Conservation (phyloP, 30 jellyfish, hydroid and myxozoan species). For the Chironex yamaguchii region DNA sequence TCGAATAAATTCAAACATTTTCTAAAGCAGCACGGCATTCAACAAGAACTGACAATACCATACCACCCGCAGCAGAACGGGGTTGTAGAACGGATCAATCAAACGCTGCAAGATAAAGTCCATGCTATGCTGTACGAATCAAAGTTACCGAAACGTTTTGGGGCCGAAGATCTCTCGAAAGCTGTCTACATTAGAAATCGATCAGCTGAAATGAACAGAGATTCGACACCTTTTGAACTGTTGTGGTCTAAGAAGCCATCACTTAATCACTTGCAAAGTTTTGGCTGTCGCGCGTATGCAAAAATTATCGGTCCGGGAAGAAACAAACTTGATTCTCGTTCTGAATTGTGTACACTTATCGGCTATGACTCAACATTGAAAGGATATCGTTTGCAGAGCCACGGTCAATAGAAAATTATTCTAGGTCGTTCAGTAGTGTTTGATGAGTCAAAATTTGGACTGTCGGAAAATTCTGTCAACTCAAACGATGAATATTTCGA, state of each 20-base stretch:
- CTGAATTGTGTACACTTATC: not conserved
- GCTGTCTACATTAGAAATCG: not conserved
- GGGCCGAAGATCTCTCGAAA: not conserved
- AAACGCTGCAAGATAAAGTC: not conserved
- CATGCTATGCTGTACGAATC: not conserved
- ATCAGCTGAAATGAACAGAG: not conserved
- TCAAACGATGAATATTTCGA: no score
- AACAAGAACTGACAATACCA: not conserved
- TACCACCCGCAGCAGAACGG: conserved; percentile 10
- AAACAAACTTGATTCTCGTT: not conserved
- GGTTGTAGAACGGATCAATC: conserved; percentile 6
- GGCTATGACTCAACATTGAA: not conserved
- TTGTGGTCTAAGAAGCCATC: not conserved
- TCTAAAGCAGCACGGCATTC: not conserved
- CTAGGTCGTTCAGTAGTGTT: not conserved
- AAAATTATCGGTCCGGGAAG: not conserved
- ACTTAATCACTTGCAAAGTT: not conserved
- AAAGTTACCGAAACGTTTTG: not conserved
- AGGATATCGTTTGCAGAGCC: not conserved
- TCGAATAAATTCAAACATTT: not conserved
- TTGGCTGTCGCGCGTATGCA: not conserved
- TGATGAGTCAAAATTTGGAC: not conserved
- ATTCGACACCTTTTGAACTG: not conserved
- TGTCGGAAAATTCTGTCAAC: no score
- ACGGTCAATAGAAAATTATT: not conserved